phyloP scores from a whole-genome alignment of 2,113 vertebrate genomes.

The Megatriorchis doriae region DNA sequence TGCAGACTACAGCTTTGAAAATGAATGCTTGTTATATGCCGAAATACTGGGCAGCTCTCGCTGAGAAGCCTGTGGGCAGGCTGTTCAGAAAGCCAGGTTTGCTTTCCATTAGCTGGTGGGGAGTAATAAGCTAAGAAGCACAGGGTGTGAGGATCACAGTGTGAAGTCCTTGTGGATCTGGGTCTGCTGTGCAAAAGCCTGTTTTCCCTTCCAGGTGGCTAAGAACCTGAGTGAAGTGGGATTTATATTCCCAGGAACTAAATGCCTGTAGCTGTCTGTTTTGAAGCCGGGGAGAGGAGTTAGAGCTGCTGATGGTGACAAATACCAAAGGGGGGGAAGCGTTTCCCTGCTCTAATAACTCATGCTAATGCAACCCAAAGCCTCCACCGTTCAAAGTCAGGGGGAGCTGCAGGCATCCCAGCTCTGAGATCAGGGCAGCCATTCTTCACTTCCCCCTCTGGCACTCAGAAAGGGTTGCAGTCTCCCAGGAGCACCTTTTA shows the following conservation, averaged over 20 bases:
- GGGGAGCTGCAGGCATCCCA: not conserved
- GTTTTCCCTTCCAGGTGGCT: not conserved
- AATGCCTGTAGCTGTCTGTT: conserved; percentile 1
- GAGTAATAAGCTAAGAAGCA: not conserved
- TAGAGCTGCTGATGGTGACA: not conserved
- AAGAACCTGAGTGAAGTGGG: not conserved
- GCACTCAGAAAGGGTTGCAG: not conserved
- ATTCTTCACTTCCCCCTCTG: not conserved
- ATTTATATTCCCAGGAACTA: conserved; percentile 8
- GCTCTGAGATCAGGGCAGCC: not conserved
- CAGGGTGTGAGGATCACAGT: not conserved
- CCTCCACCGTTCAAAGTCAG: not conserved
- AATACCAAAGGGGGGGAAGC: not conserved
- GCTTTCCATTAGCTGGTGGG: not conserved
- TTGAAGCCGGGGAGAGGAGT: not conserved
- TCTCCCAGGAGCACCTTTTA: not conserved
- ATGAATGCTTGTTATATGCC: not conserved
- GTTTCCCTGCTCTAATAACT: conserved; percentile 25
- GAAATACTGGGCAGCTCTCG: not conserved
- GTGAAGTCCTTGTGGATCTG: not conserved
- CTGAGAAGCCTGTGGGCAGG: not conserved
- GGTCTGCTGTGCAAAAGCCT: not conserved
- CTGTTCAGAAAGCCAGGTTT: not conserved
- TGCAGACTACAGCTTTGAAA: not conserved
- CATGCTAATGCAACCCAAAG: not conserved